phyloP scores from a whole-genome alignment of 2,113 vertebrate species.

The Corythaixoides concolor region DNA sequence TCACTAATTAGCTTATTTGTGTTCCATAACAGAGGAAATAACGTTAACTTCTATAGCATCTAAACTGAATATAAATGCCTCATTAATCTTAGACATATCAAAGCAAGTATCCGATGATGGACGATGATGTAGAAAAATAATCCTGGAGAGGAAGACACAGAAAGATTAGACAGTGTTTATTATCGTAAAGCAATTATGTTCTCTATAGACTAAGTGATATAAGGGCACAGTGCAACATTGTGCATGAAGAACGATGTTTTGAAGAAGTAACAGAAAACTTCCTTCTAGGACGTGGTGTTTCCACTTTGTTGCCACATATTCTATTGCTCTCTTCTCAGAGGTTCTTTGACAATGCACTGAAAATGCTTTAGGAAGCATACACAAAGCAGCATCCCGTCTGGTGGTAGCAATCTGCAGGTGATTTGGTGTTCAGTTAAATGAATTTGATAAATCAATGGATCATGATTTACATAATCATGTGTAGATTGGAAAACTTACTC shows the following conservation, averaged over 20 bases:
- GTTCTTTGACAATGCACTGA: not conserved
- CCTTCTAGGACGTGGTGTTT: not conserved
- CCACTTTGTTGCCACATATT: not conserved
- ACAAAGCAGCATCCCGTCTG: not conserved
- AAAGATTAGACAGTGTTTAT: not conserved
- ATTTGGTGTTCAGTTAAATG: not conserved
- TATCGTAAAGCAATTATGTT: not conserved
- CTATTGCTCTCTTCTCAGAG: not conserved
- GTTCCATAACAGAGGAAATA: not conserved
- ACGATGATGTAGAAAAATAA: constrained; percentile 14
- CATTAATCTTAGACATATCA: constrained; percentile 30
- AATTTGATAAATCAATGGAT: not conserved
- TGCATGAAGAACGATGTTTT: not conserved
- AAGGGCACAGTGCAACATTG: not conserved
- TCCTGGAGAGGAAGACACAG: not conserved
- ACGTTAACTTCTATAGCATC: not conserved
- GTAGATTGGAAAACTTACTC: not conserved
- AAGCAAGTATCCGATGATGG: not conserved
- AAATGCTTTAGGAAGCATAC: not conserved
- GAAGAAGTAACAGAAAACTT: constrained; percentile 11
- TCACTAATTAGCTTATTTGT: constrained; percentile 7
- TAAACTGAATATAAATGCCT: constrained; percentile 21
- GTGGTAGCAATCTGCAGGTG: not conserved
- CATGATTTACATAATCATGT: not conserved
- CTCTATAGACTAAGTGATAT: not conserved